Conservation (phyloP, 2,888 invertebrate species). For the Drosophila pegasa region DNA sequence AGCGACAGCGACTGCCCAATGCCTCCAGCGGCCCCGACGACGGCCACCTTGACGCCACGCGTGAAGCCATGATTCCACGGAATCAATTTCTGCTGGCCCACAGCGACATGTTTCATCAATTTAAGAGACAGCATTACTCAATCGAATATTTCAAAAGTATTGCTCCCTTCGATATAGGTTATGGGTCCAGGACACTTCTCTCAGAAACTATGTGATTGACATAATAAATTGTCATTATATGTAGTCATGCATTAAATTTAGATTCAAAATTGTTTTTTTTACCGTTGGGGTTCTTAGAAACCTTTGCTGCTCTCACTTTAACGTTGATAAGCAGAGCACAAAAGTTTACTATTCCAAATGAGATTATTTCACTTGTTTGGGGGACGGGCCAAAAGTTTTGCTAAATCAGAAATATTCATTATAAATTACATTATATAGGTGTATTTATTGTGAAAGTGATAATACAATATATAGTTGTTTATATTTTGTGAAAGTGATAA, state of each 20-base stretch:
- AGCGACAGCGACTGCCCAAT: conserved; percentile 98
- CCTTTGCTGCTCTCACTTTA: too few species aligned
- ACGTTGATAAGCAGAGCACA: background rate
- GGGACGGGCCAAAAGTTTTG: background rate
- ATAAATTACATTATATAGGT: too few species aligned
- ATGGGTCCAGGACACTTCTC: too few species aligned
- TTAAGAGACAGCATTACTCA: background rate
- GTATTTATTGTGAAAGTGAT: too few species aligned
- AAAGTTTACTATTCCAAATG: background rate
- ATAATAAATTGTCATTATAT: too few species aligned
- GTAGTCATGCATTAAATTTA: too few species aligned
- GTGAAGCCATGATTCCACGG: background rate
- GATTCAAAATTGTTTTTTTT: too few species aligned
- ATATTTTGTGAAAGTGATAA: too few species aligned
- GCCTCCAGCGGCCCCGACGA: conserved; percentile 97
- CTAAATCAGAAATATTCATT: background rate
- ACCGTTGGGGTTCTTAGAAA: too few species aligned
- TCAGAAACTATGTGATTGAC: background rate
- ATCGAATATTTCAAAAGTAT: background rate
- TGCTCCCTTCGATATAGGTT: background rate
- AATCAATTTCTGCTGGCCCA: background rate
- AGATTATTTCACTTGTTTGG: background rate
- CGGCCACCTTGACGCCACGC: conserved; percentile 93
- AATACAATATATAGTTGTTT: too few species aligned
- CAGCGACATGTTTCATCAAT: background rate